Percentiles rank a stretch among this genome's conserved stretches.
Conservation (phyloP, 2,888 invertebrate species). For the Hydriomena furcata region DNA sequence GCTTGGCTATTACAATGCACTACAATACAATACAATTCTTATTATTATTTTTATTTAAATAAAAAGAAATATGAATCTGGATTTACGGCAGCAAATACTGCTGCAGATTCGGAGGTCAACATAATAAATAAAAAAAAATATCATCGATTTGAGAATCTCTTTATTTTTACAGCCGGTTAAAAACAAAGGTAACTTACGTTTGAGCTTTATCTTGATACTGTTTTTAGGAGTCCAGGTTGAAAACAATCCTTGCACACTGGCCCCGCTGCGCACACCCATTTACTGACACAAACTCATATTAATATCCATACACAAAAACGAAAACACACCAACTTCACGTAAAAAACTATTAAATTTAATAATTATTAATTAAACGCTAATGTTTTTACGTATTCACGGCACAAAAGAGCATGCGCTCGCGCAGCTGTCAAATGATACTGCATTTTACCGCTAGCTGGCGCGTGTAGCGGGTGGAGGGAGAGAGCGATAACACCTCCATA, state of each 20-base stretch:
- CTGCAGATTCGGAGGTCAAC: too few relatives aligned
- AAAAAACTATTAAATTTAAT: conserved; percentile 34
- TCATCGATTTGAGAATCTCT: too few relatives aligned
- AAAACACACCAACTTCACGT: conserved; percentile 28
- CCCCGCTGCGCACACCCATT: conserved; percentile 76
- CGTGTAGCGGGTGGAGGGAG: conserved; percentile 31
- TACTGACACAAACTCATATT: conserved; percentile 69
- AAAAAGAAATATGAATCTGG: too few relatives aligned
- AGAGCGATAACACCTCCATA: conserved; percentile 3
- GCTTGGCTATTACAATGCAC: too few relatives aligned
- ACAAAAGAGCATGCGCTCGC: conserved; percentile 69
- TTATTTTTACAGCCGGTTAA: neutral
- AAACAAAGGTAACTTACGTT: conserved; percentile 63
- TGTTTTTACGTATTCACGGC: conserved; percentile 47
- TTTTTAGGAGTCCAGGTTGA: conserved; percentile 78
- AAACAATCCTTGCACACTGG: conserved; percentile 75
- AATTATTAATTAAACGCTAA: conserved; percentile 33
- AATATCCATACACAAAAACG: conserved; percentile 44
- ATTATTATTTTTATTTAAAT: too few relatives aligned
- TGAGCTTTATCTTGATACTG: conserved; percentile 80
- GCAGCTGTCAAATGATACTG: conserved; percentile 72
- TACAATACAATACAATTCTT: too few relatives aligned
- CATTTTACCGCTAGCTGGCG: conserved; percentile 66
- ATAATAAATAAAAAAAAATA: too few relatives aligned
- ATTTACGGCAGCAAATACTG: too few relatives aligned